Evolutionary conservation across 1,140 invertebrate genomes (phyloP).

Genomic region (Araneus ventricosus): DNA sequence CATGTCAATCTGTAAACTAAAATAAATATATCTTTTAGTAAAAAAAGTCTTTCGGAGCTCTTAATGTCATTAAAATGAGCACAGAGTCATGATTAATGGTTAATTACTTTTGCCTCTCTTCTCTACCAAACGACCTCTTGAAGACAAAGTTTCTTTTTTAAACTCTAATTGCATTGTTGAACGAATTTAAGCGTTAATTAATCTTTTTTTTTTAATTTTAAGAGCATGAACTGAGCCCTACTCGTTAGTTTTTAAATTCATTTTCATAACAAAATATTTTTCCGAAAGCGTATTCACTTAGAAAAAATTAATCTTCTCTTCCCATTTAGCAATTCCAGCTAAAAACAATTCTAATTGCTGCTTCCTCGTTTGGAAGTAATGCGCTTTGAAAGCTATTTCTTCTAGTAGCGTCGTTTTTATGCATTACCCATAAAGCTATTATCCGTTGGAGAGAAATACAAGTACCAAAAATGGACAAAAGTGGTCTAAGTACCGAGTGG

Average conservation of each 20-base stretch:
- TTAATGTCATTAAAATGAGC: background rate
- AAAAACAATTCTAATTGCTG: background rate
- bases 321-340: background rate
- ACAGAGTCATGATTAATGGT: background rate
- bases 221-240: background rate
- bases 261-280: background rate
- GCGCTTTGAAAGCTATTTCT: background rate
- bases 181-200: background rate
- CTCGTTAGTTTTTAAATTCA: background rate
- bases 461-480: background rate
- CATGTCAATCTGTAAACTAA: too few species aligned
- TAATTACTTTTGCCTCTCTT: background rate
- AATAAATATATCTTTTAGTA: too few species aligned
- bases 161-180: background rate
- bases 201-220: background rate
- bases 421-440: background rate
- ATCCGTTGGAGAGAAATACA: background rate
- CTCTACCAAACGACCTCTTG: background rate
- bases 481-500: too few species aligned
- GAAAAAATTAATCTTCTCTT: background rate
- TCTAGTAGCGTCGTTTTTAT: background rate
- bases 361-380: background rate
- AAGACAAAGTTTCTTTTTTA: background rate
- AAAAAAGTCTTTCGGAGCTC: too few species aligned
- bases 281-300: background rate